These are phyloP conservation scores for Glaucopsyche alexis DNA, from an alignment of 2,888 invertebrate species.

Conservation along the genomic window DNA sequence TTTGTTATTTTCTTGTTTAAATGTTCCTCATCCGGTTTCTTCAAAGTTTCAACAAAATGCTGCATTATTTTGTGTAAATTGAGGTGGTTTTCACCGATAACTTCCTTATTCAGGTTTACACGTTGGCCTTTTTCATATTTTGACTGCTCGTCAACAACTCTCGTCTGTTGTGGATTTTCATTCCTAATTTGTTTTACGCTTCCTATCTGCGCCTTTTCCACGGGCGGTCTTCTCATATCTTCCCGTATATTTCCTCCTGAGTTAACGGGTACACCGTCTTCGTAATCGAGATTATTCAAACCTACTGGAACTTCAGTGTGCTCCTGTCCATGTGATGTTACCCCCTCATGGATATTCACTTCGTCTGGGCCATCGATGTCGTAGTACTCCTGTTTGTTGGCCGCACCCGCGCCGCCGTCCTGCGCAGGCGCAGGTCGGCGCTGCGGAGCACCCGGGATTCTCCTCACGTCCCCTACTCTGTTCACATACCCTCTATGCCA, in stretches of 20 bases:
- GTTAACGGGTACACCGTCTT: too few relatives aligned
- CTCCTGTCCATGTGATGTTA: not conserved
- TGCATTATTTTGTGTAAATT: not conserved
- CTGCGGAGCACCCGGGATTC: not conserved
- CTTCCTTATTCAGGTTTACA: not conserved
- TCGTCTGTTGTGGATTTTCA: not conserved
- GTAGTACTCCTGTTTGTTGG: conserved; percentile 14
- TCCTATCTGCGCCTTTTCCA: not conserved
- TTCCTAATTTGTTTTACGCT: not conserved
- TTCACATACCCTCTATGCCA: not conserved
- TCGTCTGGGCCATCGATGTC: not conserved
- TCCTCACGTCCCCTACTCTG: conserved; percentile 1
- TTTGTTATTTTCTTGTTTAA: not conserved
- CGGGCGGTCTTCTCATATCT: not conserved
- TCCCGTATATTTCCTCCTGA: not conserved
- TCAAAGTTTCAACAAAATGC: not conserved
- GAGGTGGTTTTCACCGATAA: not conserved
- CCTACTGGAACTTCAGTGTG: not conserved
- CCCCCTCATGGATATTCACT: not conserved
- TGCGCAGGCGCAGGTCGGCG: not conserved
- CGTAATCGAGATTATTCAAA: not conserved
- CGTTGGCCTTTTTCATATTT: not conserved
- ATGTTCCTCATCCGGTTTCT: not conserved
- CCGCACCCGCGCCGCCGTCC: not conserved
- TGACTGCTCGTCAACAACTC: not conserved